Evolutionary conservation across 2,113 vertebrate genomes (phyloP), one percentile per base, ranked within the genome.

Genomic region (Notechis scutatus): DNA sequence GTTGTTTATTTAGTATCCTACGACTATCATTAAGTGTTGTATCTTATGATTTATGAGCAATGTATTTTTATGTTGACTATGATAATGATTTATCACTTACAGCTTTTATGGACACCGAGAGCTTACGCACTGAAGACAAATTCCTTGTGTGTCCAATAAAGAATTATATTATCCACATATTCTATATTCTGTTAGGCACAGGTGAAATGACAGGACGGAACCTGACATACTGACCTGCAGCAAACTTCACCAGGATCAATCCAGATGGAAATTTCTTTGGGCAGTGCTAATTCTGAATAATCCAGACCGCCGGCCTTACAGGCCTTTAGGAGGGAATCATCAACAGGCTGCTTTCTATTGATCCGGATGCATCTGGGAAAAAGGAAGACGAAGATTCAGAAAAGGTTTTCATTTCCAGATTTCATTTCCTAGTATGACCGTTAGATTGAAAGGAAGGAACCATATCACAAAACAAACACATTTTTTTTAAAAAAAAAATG

Each of bases 191-290:
- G 10, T 64, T 29, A 26, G 52, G 21, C 21, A 23, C 3, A 18
- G 4, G 39, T n/a, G 2, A 18, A 59, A 20, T 2, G 4, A 7
- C 5, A 21, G 3, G n/a, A 18, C 18, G 11, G 21, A 23, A 0
- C 4, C n/a, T 1, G 2, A 4, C 2, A 15, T 3, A 4, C 93
- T 93, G 45, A 95, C 94, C 94, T 57, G 15, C 94, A 95, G 7
- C 87, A 91, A 5, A 95, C 93, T 4, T 95, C 94, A 0, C 90
- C 90, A 3, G 94, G 94, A 18, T 95, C 94, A 24, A 95, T 94
- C 94, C 94, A 95, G 86, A 95, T 29, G 0, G 94, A 86, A 34
- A 95, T 42, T 42, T 94, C 94, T 3, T 56, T 21, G 1, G 93
- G 93, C 42, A 95, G 88, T 0, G 54, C 29, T 18, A 95, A 34